Percentiles rank a stretch among this genome's conserved stretches.
These are phyloP conservation scores for Daphoenositta chrysoptera DNA, from an alignment of 2,113 vertebrate genomes.

Conservation along the genomic window DNA sequence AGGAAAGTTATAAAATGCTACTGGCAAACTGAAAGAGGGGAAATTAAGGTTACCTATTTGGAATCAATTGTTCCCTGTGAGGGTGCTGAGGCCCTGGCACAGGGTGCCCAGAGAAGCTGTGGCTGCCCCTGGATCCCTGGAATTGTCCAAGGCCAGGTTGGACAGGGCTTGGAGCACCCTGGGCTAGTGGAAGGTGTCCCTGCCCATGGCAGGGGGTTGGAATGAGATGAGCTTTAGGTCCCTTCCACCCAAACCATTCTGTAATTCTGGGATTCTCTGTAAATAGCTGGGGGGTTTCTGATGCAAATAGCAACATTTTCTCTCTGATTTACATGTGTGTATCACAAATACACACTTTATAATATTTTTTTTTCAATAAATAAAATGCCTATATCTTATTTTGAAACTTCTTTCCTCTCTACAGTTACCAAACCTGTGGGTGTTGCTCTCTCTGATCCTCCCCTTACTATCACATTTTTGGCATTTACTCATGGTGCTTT, in stretches of 20 bases:
- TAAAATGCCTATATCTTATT: neutral
- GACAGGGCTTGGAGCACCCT: accelerated
- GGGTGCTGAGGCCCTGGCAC: accelerated
- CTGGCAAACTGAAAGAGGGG: neutral
- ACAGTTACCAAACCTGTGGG: neutral
- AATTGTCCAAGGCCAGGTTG: neutral
- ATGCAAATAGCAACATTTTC: neutral
- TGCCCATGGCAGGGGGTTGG: neutral
- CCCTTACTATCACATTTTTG: neutral
- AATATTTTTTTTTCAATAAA: neutral
- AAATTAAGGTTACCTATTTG: neutral
- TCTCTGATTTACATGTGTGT: neutral
- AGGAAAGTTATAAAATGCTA: neutral
- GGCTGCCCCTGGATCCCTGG: neutral
- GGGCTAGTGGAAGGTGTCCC: accelerated
- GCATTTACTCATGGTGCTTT: neutral
- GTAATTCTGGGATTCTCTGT: neutral
- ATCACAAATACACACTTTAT: neutral
- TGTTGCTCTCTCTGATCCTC: neutral
- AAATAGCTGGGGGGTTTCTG: accelerated
- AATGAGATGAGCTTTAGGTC: accelerated
- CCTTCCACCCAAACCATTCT: neutral
- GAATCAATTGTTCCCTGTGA: neutral
- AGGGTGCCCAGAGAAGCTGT: neutral
- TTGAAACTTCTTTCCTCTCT: neutral